Evolutionary conservation across 2,113 vertebrate genomes (phyloP).

Genomic region (Gadus macrocephalus): DNA sequence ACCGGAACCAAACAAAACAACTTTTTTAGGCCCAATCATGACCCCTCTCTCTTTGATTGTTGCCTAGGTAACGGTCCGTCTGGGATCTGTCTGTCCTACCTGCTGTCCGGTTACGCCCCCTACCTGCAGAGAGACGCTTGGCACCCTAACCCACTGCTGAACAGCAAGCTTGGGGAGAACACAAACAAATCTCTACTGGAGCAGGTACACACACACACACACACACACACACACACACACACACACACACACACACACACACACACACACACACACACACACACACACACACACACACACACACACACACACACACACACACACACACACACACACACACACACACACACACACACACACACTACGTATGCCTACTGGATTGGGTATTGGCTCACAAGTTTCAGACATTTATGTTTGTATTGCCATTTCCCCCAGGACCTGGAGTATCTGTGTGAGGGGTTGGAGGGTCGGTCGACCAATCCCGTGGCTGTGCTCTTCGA

Average conservation of each 20-base stretch:
- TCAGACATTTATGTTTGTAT: not conserved
- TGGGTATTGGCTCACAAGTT: not conserved
- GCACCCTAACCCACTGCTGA: constrained; percentile 73
- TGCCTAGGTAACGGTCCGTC: constrained; percentile 75
- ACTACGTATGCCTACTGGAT: constrained; percentile 45
- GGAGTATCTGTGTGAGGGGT: constrained; percentile 76
- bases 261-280: not conserved
- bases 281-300: not conserved
- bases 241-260: not conserved
- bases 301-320: not conserved
- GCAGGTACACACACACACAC: constrained; percentile 57
- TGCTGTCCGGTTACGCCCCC: constrained; percentile 75
- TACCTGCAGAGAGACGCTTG: constrained; percentile 62
- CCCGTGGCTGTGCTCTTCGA: constrained; percentile 79
- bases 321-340: not conserved
- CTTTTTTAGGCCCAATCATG: not conserved
- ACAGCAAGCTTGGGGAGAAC: constrained; percentile 66
- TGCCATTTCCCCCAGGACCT: constrained; percentile 58
- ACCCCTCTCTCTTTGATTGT: constrained; percentile 3
- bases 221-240: not conserved
- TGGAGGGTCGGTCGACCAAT: constrained; percentile 77
- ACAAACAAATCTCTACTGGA: constrained; percentile 67
- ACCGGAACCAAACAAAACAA: no score
- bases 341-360: not conserved
- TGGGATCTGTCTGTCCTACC: constrained; percentile 77